Evolutionary conservation across 2,797 vertebrate species (phyloP), one percentile per base, ranked within the genome.

Genomic region (Chiroxiphia lanceolata): DNA sequence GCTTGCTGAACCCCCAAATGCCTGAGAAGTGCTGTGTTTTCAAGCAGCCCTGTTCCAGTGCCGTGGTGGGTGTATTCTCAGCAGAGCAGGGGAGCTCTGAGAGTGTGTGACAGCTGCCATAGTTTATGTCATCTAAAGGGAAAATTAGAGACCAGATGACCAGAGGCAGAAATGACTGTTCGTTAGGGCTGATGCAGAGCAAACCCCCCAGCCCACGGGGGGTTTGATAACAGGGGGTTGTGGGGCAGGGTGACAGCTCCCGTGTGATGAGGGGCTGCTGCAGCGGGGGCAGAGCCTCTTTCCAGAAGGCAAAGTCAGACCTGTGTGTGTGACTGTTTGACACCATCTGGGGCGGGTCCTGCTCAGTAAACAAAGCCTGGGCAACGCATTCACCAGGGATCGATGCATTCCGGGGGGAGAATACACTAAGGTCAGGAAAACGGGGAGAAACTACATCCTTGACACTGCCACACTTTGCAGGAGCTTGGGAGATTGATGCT

Each of bases 361-460:
- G 71, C 42, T 94, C 93, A 26, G 59, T 71, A 83, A 95, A 91
- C 83, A 95, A 79, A 91, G 63, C 82, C 87, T 51, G 63, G 47
- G 80, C 71, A 69, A 76, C 92, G 56, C 47, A 50, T 51, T 65
- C 44, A 51, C 16, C 16, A 18, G 34, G 31, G 78, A 87, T 85
- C 44, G 78, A 15, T 16, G 2, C 36, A 7, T 80, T 53, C 59
- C 54, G 27, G 42, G 33, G 60, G 36, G 76, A 68, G 65, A 69
- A 57, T 13, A 15, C 40, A 38, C 34, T 33, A 29, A 45, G 63
- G 87, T 90, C 87, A 80, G 63, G 83, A 64, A 54, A 81, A 76
- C 16, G 34, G 83, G 17, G 80, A 11, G 56, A 38, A 85, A 13
- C 42, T 31, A 20, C 34, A 13, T 15, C 71, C 59, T 70, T 71